These are phyloP conservation scores for Corythaixoides concolor DNA, from an alignment of 2,113 vertebrate species.

Conservation along the genomic window DNA sequence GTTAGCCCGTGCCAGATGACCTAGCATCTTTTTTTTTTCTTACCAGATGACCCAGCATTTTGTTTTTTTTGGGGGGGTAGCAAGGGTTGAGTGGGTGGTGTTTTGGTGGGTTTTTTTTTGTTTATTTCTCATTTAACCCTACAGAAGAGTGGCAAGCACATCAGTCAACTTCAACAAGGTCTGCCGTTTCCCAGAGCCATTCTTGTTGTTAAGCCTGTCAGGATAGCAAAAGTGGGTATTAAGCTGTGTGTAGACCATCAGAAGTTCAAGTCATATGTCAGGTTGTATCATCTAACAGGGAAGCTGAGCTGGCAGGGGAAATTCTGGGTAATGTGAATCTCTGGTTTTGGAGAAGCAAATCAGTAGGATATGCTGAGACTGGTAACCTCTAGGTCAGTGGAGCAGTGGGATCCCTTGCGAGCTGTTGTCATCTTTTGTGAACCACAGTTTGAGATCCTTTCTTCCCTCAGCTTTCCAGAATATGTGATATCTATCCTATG, in stretches of 20 bases:
- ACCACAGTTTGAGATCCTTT: background rate
- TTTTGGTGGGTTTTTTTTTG: background rate
- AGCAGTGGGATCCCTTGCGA: background rate
- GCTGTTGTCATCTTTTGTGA: background rate
- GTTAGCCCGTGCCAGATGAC: background rate
- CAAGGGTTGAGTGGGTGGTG: no score
- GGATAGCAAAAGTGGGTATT: background rate
- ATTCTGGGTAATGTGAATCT: background rate
- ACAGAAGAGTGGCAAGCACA: background rate
- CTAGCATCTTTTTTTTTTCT: background rate
- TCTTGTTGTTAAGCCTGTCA: background rate
- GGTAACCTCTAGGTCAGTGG: background rate
- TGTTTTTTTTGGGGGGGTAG: rapidly evolving
- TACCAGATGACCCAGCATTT: background rate
- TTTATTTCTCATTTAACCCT: background rate
- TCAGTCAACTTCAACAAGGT: background rate
- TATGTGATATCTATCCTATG: background rate
- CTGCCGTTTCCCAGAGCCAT: background rate
- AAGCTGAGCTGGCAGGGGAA: background rate
- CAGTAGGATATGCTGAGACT: background rate
- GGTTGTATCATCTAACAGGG: background rate
- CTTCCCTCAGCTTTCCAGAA: background rate
- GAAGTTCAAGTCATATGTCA: background rate
- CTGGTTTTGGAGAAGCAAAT: background rate
- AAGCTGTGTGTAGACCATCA: background rate